Evolutionary conservation across 2,888 invertebrate species (phyloP), one percentile per base, ranked within the genome.

Genomic region (Limnephilus rhombicus): DNA sequence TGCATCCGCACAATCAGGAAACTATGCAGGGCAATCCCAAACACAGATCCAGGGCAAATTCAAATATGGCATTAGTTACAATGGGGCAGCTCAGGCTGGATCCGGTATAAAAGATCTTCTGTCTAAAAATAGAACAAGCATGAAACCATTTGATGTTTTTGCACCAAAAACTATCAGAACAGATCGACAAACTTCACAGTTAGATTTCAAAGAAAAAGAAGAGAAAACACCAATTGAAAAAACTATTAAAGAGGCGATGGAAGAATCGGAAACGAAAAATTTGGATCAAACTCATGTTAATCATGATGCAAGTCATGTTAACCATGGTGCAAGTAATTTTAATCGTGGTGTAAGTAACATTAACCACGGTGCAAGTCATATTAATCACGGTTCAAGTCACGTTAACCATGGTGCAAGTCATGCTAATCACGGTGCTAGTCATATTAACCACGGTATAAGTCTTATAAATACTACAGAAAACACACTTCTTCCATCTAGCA

Each of bases 31-130:
- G 9, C 98, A 98, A 95, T 98, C 98, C 34, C 98, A 98, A 95
- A 97, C 98, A 13, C 98, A 98, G 95, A 97, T 98, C 53, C 97
- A 98, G 94, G 98, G 98, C 5, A 98, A 98, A 80, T 98, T 98
- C 94, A 97, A 97, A 94, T 98, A 97, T 94, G 98, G 98, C 37
- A 97, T 98, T 80, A 97, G 97, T 13, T 98, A 98, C 94, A 97
- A 97, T 80, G 98, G 98, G 5, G 98, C 98, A 0, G 98, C 98
- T 4, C 98, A 98, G 95, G 97, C 98, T 11, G 98, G 98, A 37
- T 97, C 98, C 0, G 98, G 98, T 94, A 95, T 97, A 53, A 96
- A 96, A 94, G 97, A 97, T 94, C 96, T 95, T 94, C 95, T 95
- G 3, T 95, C 95, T 2, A 89, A 92, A 82, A 93, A 96, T 34